These are phyloP conservation scores for Mus pahari DNA, from an alignment of 2,113 vertebrate genomes.

Conservation along the genomic window DNA sequence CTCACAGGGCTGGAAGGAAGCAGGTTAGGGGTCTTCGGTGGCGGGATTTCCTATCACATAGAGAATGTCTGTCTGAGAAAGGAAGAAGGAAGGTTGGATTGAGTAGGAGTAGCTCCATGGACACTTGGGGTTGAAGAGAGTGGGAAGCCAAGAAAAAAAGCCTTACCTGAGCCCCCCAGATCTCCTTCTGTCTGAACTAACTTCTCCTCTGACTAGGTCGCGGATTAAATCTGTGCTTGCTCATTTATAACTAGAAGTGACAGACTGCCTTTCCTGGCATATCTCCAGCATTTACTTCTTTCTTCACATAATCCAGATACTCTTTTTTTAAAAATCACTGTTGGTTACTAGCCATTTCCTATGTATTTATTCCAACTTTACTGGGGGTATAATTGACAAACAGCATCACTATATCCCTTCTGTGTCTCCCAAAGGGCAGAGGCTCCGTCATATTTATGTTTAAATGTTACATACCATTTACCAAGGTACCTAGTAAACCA, in stretches of 20 bases:
- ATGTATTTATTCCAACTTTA: neutral
- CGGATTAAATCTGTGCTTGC: neutral
- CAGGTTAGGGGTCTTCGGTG: neutral
- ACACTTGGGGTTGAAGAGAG: neutral
- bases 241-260: neutral
- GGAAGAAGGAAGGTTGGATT: neutral
- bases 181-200: neutral
- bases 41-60: neutral
- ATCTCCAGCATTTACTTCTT: neutral
- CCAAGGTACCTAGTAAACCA: neutral
- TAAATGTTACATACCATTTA: neutral
- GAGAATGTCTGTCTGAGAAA: neutral
- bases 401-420: neutral
- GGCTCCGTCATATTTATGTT: neutral
- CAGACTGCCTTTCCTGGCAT: neutral
- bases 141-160: neutral
- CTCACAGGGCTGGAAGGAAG: neutral
- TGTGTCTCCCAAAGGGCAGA: neutral
- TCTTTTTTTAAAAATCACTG: neutral
- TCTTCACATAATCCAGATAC: neutral
- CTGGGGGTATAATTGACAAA: neutral
- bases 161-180: neutral
- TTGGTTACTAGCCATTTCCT: constrained; percentile 3
- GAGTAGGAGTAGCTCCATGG: no score
- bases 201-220: neutral